phyloP scores from a whole-genome alignment of 1,140 invertebrate species.

The Rhagoletis pomonella region DNA sequence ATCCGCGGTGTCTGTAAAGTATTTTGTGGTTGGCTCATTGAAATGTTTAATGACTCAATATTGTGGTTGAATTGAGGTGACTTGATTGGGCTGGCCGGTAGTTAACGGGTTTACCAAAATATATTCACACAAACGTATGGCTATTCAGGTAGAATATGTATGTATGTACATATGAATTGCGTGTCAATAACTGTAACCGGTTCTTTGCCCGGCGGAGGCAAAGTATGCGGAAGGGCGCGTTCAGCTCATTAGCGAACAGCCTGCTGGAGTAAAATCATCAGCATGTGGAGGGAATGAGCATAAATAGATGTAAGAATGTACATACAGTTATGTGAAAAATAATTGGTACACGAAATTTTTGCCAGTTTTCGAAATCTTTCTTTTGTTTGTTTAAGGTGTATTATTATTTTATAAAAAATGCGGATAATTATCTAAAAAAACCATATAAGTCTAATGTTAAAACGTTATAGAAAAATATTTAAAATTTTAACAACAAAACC shows the following conservation, averaged over 20 bases:
- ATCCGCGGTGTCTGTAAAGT: background rate
- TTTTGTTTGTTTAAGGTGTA: background rate
- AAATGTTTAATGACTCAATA: constrained; percentile 44
- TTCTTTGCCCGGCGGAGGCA: background rate
- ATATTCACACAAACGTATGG: background rate
- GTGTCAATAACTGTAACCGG: background rate
- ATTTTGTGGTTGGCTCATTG: constrained; percentile 31
- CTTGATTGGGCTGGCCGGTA: background rate
- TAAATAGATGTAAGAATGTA: background rate
- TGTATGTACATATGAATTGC: background rate
- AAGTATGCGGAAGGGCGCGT: background rate
- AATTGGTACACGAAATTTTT: no score
- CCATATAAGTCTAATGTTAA: no score
- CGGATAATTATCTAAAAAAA: no score
- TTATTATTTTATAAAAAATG: background rate
- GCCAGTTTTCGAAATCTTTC: no score
- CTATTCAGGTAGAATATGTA: background rate
- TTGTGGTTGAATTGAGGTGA: constrained; percentile 19
- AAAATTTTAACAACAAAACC: no score
- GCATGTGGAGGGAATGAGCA: no score
- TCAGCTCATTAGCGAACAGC: constrained; percentile 2
- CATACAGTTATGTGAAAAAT: no score
- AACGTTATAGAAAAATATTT: no score
- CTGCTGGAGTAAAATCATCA: background rate
- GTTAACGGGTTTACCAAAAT: background rate